A percentile compares a stretch with the other conserved stretches of the same genome.
Conservation (phyloP, 2,113 vertebrate genomes). For the Mohoua ochrocephala region DNA sequence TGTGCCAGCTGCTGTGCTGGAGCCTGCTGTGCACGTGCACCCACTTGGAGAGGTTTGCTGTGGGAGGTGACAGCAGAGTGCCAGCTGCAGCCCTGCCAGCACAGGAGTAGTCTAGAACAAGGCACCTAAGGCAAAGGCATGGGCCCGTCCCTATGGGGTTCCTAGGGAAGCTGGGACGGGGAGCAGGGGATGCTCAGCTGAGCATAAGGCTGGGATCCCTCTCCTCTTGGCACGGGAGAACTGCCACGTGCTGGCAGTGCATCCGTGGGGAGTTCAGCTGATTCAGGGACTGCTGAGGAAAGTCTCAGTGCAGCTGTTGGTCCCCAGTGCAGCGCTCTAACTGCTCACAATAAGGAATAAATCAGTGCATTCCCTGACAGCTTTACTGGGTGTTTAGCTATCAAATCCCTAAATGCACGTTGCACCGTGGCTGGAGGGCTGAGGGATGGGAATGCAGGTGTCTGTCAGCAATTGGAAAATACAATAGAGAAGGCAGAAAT, state of each 20-base stretch:
- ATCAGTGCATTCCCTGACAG: neutral
- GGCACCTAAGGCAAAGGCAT: neutral
- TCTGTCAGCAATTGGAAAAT: neutral
- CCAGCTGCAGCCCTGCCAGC: neutral
- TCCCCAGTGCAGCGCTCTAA: neutral
- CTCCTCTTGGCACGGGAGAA: neutral
- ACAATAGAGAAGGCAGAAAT: neutral
- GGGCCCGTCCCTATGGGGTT: neutral
- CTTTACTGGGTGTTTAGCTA: neutral
- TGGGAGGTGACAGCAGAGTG: neutral
- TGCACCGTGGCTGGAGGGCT: neutral
- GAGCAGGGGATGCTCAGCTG: neutral
- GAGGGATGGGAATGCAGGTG: neutral
- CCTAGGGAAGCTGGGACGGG: neutral
- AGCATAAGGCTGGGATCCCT: neutral
- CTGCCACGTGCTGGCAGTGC: neutral
- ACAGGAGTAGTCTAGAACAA: neutral
- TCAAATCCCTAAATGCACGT: neutral
- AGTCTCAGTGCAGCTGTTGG: neutral
- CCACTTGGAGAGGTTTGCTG: neutral
- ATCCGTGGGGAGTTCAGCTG: neutral
- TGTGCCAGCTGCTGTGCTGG: neutral
- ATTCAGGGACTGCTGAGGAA: neutral
- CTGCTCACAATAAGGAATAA: neutral
- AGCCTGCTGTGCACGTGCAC: neutral